Base-by-base conservation (phyloP, 2,888 invertebrate species). In the Siphlonurus alternatus region DNA sequence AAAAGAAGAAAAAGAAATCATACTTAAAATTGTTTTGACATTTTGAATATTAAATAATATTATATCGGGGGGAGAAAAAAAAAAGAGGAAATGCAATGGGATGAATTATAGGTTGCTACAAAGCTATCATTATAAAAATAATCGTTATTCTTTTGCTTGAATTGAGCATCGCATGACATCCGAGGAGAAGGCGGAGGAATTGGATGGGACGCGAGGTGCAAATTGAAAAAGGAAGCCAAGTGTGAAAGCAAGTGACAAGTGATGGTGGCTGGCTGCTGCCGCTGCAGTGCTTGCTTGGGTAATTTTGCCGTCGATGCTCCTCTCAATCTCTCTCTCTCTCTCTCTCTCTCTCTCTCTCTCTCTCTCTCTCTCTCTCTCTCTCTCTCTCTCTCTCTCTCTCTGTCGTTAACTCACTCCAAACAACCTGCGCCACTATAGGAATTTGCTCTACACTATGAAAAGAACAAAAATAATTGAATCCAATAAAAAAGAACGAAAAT, bases 191-290 rank as follows among this genome's bases (percentile, higher is more conserved):
- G 38, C 15, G 38, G 38, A 38, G 38, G 38, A 38, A 38, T 38
- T 38, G 38, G 38, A 38, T 38, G 38, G 38, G 38, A 38, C 38
- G 38, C 38, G 38, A 56, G 56, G 56, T 56, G 56, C 56, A 56
- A 56, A 56, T 56, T 56, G 56, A 56, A 56, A 56, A 56, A 56
- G n/a, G 56, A 56, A 56, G 56, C 56, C 56, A 56, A 56, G 56
- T 56, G 56, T 56, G 56, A 56, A 22, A 56, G 56, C 38, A 38
- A 38, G 38, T 38, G 38, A 38, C 38, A 38, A 38, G 38, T 38
- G 38, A 38, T 38, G n/a, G n/a, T n/a, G n/a, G n/a, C n/a, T n/a
- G n/a, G n/a, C n/a, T n/a, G 38, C 38, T 38, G 38, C 38, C 15
- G 38, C 7, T 38, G 38, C 38, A 38, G 7, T 38, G 38, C 38